Evolutionary conservation across 1,140 invertebrate species (phyloP).

Genomic region (Drosophila pandora): DNA sequence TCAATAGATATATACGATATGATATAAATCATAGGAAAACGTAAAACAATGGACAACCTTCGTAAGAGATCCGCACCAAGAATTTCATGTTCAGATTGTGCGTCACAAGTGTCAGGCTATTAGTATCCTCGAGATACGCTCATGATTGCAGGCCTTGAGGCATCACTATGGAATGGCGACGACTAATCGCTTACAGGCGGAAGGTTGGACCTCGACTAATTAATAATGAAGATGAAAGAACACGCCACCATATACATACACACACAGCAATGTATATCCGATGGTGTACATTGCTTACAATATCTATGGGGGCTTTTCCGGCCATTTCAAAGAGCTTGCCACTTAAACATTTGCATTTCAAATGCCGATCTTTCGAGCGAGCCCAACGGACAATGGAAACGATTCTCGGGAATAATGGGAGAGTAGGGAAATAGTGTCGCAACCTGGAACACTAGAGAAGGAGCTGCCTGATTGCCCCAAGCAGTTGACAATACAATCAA

Average conservation of each 20-base stretch:
- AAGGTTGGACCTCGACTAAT: slow-evolving; percentile 36
- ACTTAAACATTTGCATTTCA: slow-evolving; percentile 67
- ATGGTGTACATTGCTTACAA: slow-evolving; percentile 31
- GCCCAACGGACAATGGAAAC: slow-evolving; percentile 40
- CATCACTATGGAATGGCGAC: slow-evolving; percentile 39
- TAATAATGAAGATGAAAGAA: slow-evolving; percentile 41
- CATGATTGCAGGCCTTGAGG: slow-evolving; percentile 15
- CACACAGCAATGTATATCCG: neutral
- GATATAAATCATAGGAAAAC: neutral
- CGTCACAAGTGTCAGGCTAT: slow-evolving; percentile 33
- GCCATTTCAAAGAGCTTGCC: slow-evolving; percentile 48
- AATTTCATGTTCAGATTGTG: slow-evolving; percentile 50
- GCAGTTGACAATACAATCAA: slow-evolving; percentile 51
- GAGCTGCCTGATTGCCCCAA: slow-evolving; percentile 30
- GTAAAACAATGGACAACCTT: neutral
- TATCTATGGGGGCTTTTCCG: slow-evolving; percentile 36
- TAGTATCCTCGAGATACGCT: slow-evolving; percentile 19
- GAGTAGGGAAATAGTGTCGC: slow-evolving; percentile 35
- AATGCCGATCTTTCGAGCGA: slow-evolving; percentile 66
- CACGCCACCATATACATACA: neutral
- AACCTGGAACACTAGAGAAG: slow-evolving; percentile 8
- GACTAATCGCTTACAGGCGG: slow-evolving; percentile 45
- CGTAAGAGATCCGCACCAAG: slow-evolving; percentile 15
- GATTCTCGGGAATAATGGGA: slow-evolving; percentile 15
- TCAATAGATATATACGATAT: neutral